phyloP scores from a whole-genome alignment of 2,113 vertebrate genomes.

The Chiloscyllium plagiosum region DNA sequence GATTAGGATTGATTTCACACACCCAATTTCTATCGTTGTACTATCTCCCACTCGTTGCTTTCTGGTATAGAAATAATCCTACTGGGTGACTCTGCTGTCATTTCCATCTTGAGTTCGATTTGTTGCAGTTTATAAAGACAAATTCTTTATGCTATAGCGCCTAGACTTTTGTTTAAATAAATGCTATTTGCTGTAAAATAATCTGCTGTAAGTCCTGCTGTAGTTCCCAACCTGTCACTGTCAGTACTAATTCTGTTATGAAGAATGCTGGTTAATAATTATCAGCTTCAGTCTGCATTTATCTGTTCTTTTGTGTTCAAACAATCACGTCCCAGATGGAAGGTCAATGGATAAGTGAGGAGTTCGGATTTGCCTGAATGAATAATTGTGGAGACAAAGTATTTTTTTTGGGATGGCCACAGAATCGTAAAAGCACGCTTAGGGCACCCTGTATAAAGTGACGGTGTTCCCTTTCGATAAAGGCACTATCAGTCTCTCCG shows the following conservation, averaged over 20 bases:
- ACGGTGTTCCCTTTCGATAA: slow-evolving; percentile 56
- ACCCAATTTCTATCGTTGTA: too few species aligned
- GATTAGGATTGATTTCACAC: not conserved
- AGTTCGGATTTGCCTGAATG: not conserved
- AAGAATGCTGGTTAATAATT: not conserved
- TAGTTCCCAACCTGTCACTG: not conserved
- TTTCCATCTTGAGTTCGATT: not conserved
- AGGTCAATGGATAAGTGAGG: not conserved
- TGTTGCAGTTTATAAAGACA: not conserved
- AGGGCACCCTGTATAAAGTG: slow-evolving; percentile 58
- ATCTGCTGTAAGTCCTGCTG: not conserved
- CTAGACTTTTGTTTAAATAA: not conserved
- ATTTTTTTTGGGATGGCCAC: slow-evolving; percentile 53
- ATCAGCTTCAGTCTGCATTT: not conserved
- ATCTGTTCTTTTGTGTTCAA: not conserved
- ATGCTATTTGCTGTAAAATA: not conserved
- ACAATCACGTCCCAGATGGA: not conserved
- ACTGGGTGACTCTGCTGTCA: not conserved
- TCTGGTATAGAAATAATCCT: not conserved
- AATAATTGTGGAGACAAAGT: slow-evolving; percentile 22
- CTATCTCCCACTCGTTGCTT: not conserved
- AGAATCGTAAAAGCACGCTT: slow-evolving; percentile 49
- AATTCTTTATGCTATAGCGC: not conserved
- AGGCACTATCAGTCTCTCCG: slow-evolving; percentile 70
- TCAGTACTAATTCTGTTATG: not conserved